These are phyloP conservation scores for Macropodus opercularis DNA, from an alignment of 2,797 vertebrate species.

Conservation along the genomic window DNA sequence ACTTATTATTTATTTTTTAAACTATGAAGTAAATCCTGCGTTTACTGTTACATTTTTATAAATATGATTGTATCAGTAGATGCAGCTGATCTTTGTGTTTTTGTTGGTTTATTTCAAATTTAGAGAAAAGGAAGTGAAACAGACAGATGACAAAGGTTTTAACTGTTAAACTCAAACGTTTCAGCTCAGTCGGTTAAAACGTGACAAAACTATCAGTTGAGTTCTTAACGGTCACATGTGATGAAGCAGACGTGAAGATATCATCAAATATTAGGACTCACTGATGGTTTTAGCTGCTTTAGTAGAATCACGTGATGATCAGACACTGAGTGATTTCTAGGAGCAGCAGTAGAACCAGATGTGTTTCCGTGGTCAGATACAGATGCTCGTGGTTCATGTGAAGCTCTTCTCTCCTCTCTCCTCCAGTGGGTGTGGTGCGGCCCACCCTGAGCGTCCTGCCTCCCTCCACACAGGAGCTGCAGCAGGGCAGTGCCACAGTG, in stretches of 20 bases:
- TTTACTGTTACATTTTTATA: too few relatives aligned
- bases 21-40: too few relatives aligned
- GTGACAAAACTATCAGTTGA: neutral
- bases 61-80: too few relatives aligned
- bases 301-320: constrained; percentile 8
- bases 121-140: constrained; percentile 43
- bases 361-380: too few relatives aligned
- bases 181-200: constrained; percentile 1
- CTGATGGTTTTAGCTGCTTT: too few relatives aligned
- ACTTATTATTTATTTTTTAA: too few relatives aligned
- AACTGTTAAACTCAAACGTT: neutral
- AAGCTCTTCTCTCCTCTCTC: neutral
- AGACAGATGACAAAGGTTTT: constrained; percentile 17
- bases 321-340: constrained; percentile 12
- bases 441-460: constrained; percentile 50
- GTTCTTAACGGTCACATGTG: neutral
- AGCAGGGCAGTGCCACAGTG: constrained; percentile 44
- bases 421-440: constrained; percentile 34
- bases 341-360: neutral
- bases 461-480: constrained; percentile 39
- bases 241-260: neutral
- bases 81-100: constrained; percentile 11
- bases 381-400: too few relatives aligned
- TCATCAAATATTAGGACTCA: too few relatives aligned
- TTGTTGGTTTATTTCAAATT: constrained; percentile 7